Evolutionary conservation across 2,888 invertebrate genomes (phyloP).

Genomic region (Serrognathus titanus): DNA sequence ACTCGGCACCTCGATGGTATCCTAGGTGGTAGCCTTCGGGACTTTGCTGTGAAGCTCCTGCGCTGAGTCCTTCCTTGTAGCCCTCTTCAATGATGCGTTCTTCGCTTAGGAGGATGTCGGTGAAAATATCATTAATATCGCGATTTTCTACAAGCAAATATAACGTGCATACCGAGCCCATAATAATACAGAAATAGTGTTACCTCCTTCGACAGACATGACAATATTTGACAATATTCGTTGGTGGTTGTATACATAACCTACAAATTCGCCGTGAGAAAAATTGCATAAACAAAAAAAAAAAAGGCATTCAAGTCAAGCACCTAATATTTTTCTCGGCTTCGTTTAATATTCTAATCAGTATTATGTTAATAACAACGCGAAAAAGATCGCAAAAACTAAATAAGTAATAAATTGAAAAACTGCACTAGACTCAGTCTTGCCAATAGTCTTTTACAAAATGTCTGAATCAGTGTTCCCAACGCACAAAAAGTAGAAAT

Average conservation of each 20-base stretch:
- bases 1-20: slow-evolving; percentile 70
- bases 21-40: slow-evolving; percentile 71
- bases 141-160: slow-evolving; percentile 4
- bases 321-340: too few species aligned
- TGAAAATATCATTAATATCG: slow-evolving; percentile 73
- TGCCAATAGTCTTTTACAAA: too few species aligned
- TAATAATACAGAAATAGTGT: neutral
- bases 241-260: neutral
- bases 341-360: too few species aligned
- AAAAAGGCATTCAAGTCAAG: too few species aligned
- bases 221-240: neutral
- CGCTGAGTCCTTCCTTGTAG: slow-evolving; percentile 65
- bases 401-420: too few species aligned
- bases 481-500: too few species aligned
- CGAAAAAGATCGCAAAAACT: too few species aligned
- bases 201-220: neutral
- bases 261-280: too few species aligned
- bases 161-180: neutral
- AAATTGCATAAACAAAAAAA: too few species aligned
- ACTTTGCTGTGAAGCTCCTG: slow-evolving; percentile 61
- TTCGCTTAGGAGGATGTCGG: slow-evolving; percentile 68
- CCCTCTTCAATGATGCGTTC: slow-evolving; percentile 60
- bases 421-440: too few species aligned
- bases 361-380: too few species aligned
- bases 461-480: too few species aligned